Conservation (phyloP, 2,113 vertebrate species). For the Antidorcas marsupialis region DNA sequence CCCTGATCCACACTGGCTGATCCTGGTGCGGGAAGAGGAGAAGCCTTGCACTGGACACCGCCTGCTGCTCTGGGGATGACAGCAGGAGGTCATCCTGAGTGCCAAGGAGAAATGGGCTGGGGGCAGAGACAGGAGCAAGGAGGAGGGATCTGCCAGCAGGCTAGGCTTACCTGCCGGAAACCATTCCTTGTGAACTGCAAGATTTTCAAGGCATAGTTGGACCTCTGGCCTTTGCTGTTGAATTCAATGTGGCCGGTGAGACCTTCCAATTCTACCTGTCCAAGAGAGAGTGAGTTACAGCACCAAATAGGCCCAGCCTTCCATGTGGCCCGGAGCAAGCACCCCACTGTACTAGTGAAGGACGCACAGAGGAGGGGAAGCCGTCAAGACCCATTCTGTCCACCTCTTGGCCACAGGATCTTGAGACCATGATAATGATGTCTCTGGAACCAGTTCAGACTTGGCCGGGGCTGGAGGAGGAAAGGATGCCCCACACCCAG, state of each 20-base stretch:
- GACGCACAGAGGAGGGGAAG: neutral
- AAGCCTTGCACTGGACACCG: neutral
- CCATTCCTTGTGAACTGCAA: conserved; percentile 92
- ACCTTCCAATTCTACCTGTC: conserved; percentile 99
- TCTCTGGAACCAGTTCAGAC: neutral
- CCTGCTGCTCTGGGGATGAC: neutral
- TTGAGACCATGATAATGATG: neutral
- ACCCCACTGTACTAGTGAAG: neutral
- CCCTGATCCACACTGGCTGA: neutral
- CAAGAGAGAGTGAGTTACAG: conserved; percentile 88
- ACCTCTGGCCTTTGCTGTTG: conserved; percentile 98
- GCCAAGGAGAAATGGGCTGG: neutral
- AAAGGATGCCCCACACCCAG: neutral
- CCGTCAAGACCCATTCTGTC: neutral
- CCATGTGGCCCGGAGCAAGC: neutral
- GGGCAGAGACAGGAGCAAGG: neutral
- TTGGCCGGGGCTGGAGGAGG: neutral
- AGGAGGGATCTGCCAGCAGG: neutral
- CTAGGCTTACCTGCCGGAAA: conserved; percentile 90
- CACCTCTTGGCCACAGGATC: neutral
- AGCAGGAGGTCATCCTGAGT: neutral
- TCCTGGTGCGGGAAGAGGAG: neutral
- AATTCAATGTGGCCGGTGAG: conserved; percentile 99
- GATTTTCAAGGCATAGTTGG: conserved; percentile 96
- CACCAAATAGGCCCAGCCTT: conserved; percentile 51